Base-by-base conservation (phyloP, 2,888 invertebrate species). In the Nephrotoma flavescens region DNA sequence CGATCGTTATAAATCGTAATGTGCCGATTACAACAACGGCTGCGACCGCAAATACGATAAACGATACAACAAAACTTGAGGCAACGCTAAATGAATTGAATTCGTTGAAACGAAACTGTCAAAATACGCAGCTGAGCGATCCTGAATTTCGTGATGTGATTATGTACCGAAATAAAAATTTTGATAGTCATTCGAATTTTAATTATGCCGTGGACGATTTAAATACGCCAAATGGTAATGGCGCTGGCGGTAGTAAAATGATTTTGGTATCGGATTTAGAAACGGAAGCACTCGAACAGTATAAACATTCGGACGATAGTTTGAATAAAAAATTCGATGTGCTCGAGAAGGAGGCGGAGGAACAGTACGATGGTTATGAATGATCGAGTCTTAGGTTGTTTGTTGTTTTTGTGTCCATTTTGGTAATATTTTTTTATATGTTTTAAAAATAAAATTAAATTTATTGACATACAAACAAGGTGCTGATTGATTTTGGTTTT, bases 281-380 rank as follows among this genome's bases (percentile, higher is more conserved):
- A 47, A 87, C 87, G 31, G 87, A 88, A 85, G 88, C 88, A 1
- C 45, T 88, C 12, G 88, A 88, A 42, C 88, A 88, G 57, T 88
- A 88, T 87, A 87, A 85, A 2, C 84, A 87, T 41, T 88, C 88
- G 3, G 87, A 88, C 6, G 87, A 87, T 41, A 88, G 86, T 85
- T 45, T 87, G 19, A 88, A 87, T 85, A 85, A 87, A 12, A 87
- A 86, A 41, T 87, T 85, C 71, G 88, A 88, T 57, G 86, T 87
- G 41, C 83, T 87, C n/a, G 87, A 88, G 57, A 88, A 87, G 71
- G 87, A 88, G 86, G 88, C 87, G 7, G 87, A 87, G 9, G 87
- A 87, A 42, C 88, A 88, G 85, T 88, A 88, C 42, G 87, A 71
- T 71, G 71, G 71, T 9, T 71, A 71, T 71, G 71, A 71, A 71